These are phyloP conservation scores for Hypotaenidia philippensis DNA, from an alignment of 2,797 vertebrate species.

Conservation along the genomic window DNA sequence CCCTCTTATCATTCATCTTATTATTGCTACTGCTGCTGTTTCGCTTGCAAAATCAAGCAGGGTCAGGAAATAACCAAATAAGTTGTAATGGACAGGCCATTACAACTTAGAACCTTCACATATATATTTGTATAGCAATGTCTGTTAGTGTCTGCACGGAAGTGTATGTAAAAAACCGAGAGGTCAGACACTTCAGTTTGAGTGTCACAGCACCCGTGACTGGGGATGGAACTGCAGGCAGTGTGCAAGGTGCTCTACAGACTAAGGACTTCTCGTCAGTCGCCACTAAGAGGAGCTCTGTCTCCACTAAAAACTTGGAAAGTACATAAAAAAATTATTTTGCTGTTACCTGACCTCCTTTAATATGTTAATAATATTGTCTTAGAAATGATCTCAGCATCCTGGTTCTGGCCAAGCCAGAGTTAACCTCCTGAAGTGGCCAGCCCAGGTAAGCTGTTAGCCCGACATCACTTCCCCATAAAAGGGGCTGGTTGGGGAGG, in stretches of 20 bases:
- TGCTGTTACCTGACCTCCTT: neutral
- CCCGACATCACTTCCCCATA: too few relatives aligned
- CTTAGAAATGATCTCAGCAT: neutral
- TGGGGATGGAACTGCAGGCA: neutral
- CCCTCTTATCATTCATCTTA: neutral
- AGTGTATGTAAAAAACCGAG: neutral
- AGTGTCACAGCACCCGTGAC: neutral
- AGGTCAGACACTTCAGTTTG: neutral
- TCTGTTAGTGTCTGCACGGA: neutral
- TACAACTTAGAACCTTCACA: neutral
- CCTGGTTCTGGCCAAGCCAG: too few relatives aligned
- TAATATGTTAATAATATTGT: neutral
- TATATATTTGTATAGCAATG: neutral
- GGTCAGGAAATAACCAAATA: neutral
- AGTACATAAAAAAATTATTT: neutral
- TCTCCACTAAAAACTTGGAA: neutral
- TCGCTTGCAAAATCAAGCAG: neutral
- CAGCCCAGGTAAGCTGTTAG: too few relatives aligned
- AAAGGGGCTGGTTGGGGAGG: too few relatives aligned
- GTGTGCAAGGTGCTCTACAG: neutral
- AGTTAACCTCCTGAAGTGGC: too few relatives aligned
- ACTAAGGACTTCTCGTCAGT: neutral
- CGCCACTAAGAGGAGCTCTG: slow-evolving; percentile 71
- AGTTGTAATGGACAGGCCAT: too few relatives aligned
- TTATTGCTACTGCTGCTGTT: neutral